Evolutionary conservation across 2,888 invertebrate species (phyloP).

Genomic region (Gymnoscelis rufifasciata): DNA sequence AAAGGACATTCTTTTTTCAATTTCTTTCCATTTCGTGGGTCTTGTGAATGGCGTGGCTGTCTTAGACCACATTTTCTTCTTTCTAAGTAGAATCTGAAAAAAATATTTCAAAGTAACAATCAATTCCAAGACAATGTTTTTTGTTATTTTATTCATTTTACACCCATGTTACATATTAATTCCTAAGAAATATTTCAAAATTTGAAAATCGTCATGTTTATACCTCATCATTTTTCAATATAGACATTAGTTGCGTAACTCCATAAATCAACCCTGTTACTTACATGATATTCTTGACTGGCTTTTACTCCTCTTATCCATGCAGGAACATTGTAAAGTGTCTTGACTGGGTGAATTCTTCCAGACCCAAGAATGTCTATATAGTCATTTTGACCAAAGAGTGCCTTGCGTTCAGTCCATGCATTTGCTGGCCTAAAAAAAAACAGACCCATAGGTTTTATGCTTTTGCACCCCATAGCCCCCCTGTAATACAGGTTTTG

Average conservation of each 20-base stretch:
- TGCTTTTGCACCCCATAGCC: too few relatives aligned
- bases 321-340: slow-evolving; percentile 90
- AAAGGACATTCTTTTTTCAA: slow-evolving; percentile 85
- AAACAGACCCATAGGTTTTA: neutral
- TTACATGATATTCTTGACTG: slow-evolving; percentile 87
- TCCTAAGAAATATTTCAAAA: too few relatives aligned
- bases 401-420: slow-evolving; percentile 88
- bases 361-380: slow-evolving; percentile 96
- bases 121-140: too few relatives aligned
- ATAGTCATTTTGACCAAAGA: slow-evolving; percentile 98
- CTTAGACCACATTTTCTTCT: slow-evolving; percentile 81
- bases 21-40: slow-evolving; percentile 88
- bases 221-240: too few relatives aligned
- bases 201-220: too few relatives aligned
- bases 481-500: too few relatives aligned
- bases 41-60: slow-evolving; percentile 80
- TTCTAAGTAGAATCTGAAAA: slow-evolving; percentile 80
- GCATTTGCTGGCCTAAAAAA: slow-evolving; percentile 81
- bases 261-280: too few relatives aligned
- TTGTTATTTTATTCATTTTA: too few relatives aligned
- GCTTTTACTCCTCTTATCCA: slow-evolving; percentile 93
- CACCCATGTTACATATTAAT: too few relatives aligned
- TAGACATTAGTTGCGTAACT: too few relatives aligned
- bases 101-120: neutral
- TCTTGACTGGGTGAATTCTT: slow-evolving; percentile 87